Conservation (phyloP, 2,888 invertebrate species). For the Octonoba sinensis region DNA sequence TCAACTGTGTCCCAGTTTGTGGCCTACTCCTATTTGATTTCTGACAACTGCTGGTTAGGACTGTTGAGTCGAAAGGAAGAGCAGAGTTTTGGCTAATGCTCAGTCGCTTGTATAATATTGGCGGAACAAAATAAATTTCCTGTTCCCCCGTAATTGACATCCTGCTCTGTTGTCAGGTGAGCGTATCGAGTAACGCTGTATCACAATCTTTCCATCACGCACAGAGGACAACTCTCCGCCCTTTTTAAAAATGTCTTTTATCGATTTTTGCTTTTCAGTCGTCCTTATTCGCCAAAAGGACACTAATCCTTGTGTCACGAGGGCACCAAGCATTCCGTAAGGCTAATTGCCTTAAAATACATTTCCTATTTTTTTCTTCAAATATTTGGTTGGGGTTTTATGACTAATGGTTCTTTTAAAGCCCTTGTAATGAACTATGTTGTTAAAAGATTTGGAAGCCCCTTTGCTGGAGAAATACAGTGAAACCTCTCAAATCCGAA, state of each 20-base stretch:
- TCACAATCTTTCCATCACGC: conserved; percentile 60
- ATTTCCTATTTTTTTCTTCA: too few relatives aligned
- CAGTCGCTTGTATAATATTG: conserved; percentile 49
- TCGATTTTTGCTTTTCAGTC: conserved; percentile 37
- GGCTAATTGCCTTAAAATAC: too few relatives aligned
- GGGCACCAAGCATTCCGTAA: too few relatives aligned
- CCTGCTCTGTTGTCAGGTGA: conserved; percentile 60
- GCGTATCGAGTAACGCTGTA: conserved; percentile 61
- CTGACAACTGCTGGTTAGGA: not conserved
- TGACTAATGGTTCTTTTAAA: too few relatives aligned
- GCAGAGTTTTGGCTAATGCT: conserved; percentile 28
- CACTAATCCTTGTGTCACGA: too few relatives aligned
- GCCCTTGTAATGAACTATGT: too few relatives aligned
- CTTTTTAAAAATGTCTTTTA: conserved; percentile 54
- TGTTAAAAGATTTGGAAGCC: too few relatives aligned
- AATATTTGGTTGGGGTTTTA: too few relatives aligned
- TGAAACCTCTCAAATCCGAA: too few relatives aligned
- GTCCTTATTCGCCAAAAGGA: not conserved
- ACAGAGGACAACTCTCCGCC: conserved; percentile 12
- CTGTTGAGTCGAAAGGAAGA: conserved; percentile 40
- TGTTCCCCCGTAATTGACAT: conserved; percentile 58
- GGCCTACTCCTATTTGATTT: conserved; percentile 8
- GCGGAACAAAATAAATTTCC: conserved; percentile 64
- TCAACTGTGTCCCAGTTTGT: conserved; percentile 23
- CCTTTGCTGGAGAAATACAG: too few relatives aligned